Base-by-base conservation (phyloP, 1,140 invertebrate species). In the Heliothis virescens region DNA sequence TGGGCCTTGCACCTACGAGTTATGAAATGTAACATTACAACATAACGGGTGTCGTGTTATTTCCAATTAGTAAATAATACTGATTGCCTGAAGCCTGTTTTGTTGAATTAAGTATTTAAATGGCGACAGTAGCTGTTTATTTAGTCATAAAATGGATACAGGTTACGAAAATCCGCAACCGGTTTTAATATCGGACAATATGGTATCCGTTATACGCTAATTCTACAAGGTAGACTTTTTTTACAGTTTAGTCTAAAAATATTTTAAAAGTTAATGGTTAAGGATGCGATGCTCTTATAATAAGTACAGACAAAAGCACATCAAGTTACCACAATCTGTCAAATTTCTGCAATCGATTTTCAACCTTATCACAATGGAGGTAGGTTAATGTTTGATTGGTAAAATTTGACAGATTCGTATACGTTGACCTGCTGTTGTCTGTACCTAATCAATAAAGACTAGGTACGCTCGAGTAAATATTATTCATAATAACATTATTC, bases 21-120 rank as follows among this genome's bases (percentile, higher is more conserved):
- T 69, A 78, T 67, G 63, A 69, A 69, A 69, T 48, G 18, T n/a
- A 52, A 41, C 50, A 55, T 69, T 78, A 47, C 75, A 69, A 67
- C 63, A 78, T 59, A 69, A 69, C 75, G 59, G 34, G 63, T 78
- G 63, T 65, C 50, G 18, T 76, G 74, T 69, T 29, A 18, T 52
- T 21, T 41, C 50, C 75, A 78, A 67, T 78, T 67, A 67, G 63
- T 69, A 41, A 29, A 53, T 41, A 48, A 69, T 47, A 34, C 53
- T 74, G 41, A 60, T 60, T 62, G 16, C 53, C 50, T 55, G 41
- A 15, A 53, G 41, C 41, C 50, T 47, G 21, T 62, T 63, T 63
- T n/a, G 47, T 5, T 12, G 47, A 60, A 29, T 67, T 41, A 9
- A 26, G 21, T 50, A 29, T 53, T 55, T 76, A 34, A 47, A 41